Percentiles rank a stretch among this genome's conserved stretches.
Evolutionary conservation across 2,113 vertebrate species (phyloP).

Genomic region (Pygoscelis antarcticus): DNA sequence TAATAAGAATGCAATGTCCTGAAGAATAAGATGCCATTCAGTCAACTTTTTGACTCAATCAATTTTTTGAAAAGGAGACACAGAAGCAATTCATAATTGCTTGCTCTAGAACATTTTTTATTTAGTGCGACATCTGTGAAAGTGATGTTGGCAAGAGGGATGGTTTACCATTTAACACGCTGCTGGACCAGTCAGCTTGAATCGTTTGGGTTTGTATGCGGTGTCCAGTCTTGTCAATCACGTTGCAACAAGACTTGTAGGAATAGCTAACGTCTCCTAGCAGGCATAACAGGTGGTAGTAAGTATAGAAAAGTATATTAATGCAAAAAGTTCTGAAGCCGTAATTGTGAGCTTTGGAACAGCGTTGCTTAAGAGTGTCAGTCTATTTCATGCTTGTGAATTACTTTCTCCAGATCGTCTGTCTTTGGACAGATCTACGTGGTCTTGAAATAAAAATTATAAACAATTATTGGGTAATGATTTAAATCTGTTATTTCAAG

Average conservation of each 20-base stretch:
- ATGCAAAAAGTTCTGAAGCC: background rate
- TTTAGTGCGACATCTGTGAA: background rate
- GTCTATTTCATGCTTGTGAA: background rate
- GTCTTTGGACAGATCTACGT: background rate
- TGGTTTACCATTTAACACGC: background rate
- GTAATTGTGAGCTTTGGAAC: background rate
- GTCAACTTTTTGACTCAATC: background rate
- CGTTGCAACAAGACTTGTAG: background rate
- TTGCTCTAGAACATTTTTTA: background rate
- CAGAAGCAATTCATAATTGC: background rate
- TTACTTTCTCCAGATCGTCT: background rate
- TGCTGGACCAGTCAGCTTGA: background rate
- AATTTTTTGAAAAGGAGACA: background rate
- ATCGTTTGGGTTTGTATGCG: background rate
- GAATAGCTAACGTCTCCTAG: background rate
- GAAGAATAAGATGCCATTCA: background rate
- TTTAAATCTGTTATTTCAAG: background rate
- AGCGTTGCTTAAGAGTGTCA: background rate
- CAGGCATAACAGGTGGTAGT: background rate
- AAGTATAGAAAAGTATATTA: background rate
- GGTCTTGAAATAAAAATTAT: background rate
- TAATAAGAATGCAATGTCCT: background rate
- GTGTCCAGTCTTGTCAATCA: background rate
- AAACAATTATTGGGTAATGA: background rate
- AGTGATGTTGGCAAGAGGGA: background rate